Conservation (phyloP, 1,140 invertebrate species). For the Microplitis demolitor region DNA sequence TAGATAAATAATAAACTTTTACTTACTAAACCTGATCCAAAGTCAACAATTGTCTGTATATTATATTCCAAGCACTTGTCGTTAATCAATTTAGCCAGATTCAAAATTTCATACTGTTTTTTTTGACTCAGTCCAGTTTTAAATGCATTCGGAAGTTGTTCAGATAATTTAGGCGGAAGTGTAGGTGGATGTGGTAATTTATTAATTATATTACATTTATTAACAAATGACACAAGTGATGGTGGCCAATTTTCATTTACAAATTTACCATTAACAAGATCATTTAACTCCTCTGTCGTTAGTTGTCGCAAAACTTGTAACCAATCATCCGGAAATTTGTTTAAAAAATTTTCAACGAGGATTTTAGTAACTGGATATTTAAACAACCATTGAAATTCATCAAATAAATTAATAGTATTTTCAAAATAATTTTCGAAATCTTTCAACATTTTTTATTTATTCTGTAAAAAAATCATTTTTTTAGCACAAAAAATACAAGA, state of each 20-base stretch:
- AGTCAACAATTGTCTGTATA: constrained; percentile 72
- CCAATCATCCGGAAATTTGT: constrained; percentile 65
- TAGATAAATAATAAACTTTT: neutral
- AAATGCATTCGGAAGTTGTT: constrained; percentile 45
- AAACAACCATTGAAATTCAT: constrained; percentile 70
- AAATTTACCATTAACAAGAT: constrained; percentile 46
- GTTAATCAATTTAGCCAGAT: constrained; percentile 66
- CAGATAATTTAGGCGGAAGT: constrained; percentile 8
- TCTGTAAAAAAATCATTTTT: constrained; percentile 32
- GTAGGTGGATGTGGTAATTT: constrained; percentile 29
- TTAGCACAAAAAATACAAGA: too few relatives aligned
- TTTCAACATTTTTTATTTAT: constrained; percentile 35
- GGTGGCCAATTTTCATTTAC: constrained; percentile 50
- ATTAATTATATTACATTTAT: constrained; percentile 46
- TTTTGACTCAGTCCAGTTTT: constrained; percentile 63
- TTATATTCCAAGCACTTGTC: constrained; percentile 59
- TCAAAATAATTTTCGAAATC: constrained; percentile 61
- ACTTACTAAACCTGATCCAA: constrained; percentile 79
- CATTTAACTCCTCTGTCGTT: constrained; percentile 58
- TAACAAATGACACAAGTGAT: constrained; percentile 56
- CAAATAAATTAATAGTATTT: constrained; percentile 64
- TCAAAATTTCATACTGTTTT: constrained; percentile 73
- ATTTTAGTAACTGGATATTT: constrained; percentile 70
- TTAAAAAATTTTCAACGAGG: constrained; percentile 62
- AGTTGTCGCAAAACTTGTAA: constrained; percentile 53